Evolutionary conservation across 2,797 vertebrate genomes (phyloP), one percentile per base, ranked within the genome.

Genomic region (Adrianichthys oophorus): DNA sequence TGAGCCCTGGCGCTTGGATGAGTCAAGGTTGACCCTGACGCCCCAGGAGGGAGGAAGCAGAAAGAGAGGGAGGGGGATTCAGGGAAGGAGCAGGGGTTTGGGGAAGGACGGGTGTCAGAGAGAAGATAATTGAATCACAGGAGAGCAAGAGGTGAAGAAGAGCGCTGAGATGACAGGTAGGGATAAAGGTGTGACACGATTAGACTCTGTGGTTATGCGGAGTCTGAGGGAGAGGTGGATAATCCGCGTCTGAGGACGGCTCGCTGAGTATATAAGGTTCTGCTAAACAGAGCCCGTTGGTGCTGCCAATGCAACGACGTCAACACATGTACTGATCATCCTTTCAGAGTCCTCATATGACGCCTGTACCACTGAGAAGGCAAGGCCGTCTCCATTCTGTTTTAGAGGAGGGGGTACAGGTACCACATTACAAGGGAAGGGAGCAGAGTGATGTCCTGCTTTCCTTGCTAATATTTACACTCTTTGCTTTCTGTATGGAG

Each of bases 1-100:
- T 93, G 95, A 96, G 90, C 94, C 95, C 93, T 97, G 96, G 84
- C 95, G 94, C 93, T 97, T 98, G 92, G 95, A 96, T 29, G 96
- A 95, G 94, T 98, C 96, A 90, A 97, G 95, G 93, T 95, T 96
- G 93, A 97, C 96, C 96, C 96, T 98, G 86, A 75, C 78, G 80
- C 74, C 84, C 78, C 83, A 67, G 80, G 62, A 70, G 48, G 32
- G 70, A 73, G 66, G 32, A 67, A 80, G 79, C 62, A 83, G 80
- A 85, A 77, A 56, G 14, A 81, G 70, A 85, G 72, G 68, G 84
- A 59, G 76, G 68, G 80, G 72, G 60, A 70, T 52, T 65, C 17
- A 55, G 62, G 72, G 60, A 50, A 56, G 63, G 73, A 65, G 75
- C 46, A 44, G 46, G 60, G 60, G 69, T 43, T 15, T 13, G 23